These are phyloP conservation scores for Myrmecobius fasciatus DNA, from an alignment of 2,113 vertebrate species.

Conservation along the genomic window DNA sequence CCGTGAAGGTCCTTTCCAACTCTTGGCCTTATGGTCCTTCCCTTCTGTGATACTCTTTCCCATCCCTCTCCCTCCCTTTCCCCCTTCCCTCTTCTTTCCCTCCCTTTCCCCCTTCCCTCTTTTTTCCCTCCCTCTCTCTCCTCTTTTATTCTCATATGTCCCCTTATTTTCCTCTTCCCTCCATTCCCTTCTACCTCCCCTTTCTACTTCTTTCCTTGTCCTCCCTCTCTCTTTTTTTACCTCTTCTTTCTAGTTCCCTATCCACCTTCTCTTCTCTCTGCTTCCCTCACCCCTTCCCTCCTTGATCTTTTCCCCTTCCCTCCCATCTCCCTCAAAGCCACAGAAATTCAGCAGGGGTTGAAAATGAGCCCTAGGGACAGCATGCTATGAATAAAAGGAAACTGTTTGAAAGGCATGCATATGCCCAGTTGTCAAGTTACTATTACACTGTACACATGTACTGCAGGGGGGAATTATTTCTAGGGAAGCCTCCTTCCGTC, in stretches of 20 bases:
- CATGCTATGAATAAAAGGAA: background rate
- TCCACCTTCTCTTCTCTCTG: background rate
- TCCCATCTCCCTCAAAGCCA: background rate
- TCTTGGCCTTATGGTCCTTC: background rate
- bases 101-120: too few species aligned
- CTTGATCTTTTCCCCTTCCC: background rate
- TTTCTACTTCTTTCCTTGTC: background rate
- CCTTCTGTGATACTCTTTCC: background rate
- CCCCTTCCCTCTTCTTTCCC: background rate
- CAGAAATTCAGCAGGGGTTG: background rate
- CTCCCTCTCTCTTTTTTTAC: background rate
- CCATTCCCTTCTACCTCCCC: background rate
- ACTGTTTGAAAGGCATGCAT: background rate
- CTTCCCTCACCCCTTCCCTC: background rate
- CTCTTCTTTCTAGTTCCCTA: background rate
- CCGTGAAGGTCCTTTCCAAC: background rate
- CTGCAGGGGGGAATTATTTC: background rate
- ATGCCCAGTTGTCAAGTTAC: background rate
- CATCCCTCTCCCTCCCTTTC: background rate
- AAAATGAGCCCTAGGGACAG: too few species aligned
- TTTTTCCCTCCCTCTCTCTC: background rate
- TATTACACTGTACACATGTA: accelerated
- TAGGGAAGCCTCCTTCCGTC: accelerated
- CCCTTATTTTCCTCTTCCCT: background rate
- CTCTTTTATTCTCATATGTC: background rate